Evolutionary conservation across 2,888 invertebrate genomes (phyloP), one percentile per base, ranked within the genome.

Genomic region (Xestia xanthographa): DNA sequence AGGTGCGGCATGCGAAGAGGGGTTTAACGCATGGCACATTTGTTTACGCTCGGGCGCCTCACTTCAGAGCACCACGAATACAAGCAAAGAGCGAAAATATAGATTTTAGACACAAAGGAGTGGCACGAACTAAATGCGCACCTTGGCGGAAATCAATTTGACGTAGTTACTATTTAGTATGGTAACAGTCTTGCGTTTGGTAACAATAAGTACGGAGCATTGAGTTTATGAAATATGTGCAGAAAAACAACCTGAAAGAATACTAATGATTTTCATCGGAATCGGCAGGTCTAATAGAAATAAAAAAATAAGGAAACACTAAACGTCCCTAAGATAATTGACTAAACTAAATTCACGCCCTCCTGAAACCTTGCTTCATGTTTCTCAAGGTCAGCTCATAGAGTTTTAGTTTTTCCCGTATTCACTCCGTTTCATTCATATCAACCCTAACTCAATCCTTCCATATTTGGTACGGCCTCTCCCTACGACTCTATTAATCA

Each of bases 41-140:
- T 84, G 73, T 89, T 88, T 86, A 90, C 88, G 90, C 87, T 90
- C 83, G 83, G 84, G 77, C 80, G 85, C 85, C 84, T 86, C 87
- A 89, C 90, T 89, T 90, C 90, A 90, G 79, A 91, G 81, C 74
- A 79, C 78, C 75, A 69, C 75, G 80, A 83, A 67, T 80, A 83
- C 77, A 74, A 53, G 67, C 68, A 80, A 72, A 81, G 41, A 72
- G 60, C 78, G 74, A 67, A 77, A 77, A 78, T 77, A 84, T 76
- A 73, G 76, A 85, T 78, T 87, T 79, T 73, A 76, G 70, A 70
- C 72, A 82, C 65, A 84, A 81, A 82, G 67, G 77, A 74, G 79
- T 43, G 74, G 70, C 62, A 66, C 48, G 48, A 79, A 70, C 66
- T 77, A 22, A 84, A 75, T 77, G 75, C 60, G 76, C 69, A 73